Conservation (phyloP, 1,140 invertebrate genomes). For the Hestina assimilis region DNA sequence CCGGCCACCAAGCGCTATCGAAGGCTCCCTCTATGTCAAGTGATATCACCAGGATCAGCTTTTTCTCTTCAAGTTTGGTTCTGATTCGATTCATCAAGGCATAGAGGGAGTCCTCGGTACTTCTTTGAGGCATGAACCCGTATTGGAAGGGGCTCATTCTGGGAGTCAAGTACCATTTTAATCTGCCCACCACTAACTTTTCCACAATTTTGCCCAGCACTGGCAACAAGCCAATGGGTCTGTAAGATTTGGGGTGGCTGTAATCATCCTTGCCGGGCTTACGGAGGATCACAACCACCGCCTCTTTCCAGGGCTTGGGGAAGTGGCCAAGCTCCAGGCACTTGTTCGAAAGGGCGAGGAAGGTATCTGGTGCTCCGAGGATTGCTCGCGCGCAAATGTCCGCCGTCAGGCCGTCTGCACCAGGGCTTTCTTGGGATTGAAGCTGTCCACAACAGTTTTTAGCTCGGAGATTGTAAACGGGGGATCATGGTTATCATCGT, state of each 20-base stretch:
- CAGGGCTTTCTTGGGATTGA: too few species aligned
- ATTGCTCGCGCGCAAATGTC: too few species aligned
- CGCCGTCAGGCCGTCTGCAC: too few species aligned
- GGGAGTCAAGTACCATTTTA: too few species aligned
- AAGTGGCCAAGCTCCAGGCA: too few species aligned
- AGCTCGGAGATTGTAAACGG: too few species aligned
- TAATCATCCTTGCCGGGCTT: not conserved
- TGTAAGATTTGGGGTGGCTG: not conserved
- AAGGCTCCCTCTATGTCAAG: constrained; percentile 27
- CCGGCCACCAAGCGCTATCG: constrained; percentile 1
- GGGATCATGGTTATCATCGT: too few species aligned
- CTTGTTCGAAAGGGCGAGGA: too few species aligned
- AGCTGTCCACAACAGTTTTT: too few species aligned
- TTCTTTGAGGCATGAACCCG: constrained; percentile 1
- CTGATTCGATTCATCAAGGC: constrained; percentile 11
- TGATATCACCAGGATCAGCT: constrained; percentile 8
- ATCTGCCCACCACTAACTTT: not conserved
- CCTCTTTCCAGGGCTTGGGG: not conserved
- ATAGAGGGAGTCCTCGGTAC: constrained; percentile 12
- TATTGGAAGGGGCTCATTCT: not conserved
- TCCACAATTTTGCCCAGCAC: constrained; percentile 3
- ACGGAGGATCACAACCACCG: not conserved
- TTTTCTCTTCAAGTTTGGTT: constrained; percentile 2
- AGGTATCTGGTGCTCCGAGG: too few species aligned
- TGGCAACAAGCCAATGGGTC: not conserved